Conservation (phyloP, 2,113 vertebrate genomes). For the Coracopsis vasa region DNA sequence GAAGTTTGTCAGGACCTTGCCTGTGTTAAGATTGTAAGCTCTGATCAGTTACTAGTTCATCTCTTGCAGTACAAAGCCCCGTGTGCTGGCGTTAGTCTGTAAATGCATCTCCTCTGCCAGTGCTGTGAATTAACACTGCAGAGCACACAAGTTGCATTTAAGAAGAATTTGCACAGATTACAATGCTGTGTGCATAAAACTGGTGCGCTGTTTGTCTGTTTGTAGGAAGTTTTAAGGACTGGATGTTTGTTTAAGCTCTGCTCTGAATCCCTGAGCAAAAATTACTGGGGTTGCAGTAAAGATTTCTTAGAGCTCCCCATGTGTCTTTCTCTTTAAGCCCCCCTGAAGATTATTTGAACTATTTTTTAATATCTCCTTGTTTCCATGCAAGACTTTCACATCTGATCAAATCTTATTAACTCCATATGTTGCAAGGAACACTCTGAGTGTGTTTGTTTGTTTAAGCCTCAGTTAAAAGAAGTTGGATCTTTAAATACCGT, state of each 20-base stretch:
- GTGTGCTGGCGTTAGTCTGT: not conserved
- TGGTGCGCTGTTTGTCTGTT: not conserved
- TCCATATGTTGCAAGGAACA: not conserved
- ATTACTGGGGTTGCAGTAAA: not conserved
- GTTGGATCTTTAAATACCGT: slow-evolving; percentile 42
- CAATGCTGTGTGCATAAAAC: not conserved
- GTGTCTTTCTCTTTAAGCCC: not conserved
- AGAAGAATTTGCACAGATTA: not conserved
- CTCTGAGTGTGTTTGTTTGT: slow-evolving; percentile 39
- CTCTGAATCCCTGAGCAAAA: slow-evolving; percentile 21
- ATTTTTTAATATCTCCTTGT: not conserved
- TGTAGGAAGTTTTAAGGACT: slow-evolving; percentile 4
- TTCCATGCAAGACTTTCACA: not conserved
- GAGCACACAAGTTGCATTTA: not conserved
- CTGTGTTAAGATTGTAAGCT: not conserved
- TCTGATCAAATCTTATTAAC: slow-evolving; percentile 31
- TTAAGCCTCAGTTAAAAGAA: slow-evolving; percentile 53
- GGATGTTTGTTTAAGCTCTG: slow-evolving; percentile 40
- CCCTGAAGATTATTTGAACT: slow-evolving; percentile 30
- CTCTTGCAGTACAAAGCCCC: not conserved
- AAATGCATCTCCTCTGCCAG: not conserved
- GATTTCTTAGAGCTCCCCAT: not conserved
- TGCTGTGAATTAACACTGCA: not conserved
- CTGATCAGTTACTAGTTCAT: not conserved
- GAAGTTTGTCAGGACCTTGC: not conserved